phyloP scores from a whole-genome alignment of 1,140 invertebrate species.

The Carposina sasakii region DNA sequence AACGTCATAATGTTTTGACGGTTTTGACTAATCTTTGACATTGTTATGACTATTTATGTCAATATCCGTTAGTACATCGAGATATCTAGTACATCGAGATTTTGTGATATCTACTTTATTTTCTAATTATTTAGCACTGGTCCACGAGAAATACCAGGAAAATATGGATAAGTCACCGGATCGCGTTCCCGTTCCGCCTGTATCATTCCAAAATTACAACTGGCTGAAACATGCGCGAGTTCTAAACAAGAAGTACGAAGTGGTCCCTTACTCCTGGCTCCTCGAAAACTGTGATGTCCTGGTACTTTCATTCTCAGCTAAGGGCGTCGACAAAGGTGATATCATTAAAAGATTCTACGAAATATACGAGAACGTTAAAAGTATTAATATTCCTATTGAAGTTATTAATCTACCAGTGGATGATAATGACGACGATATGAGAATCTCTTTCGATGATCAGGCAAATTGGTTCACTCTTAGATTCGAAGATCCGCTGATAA shows the following conservation, averaged over 20 bases:
- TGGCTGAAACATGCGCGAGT: constrained; percentile 43
- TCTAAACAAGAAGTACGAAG: constrained; percentile 41
- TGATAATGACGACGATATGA: constrained; percentile 36
- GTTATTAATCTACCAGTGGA: constrained; percentile 58
- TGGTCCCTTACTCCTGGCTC: constrained; percentile 37
- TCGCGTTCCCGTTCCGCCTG: constrained; percentile 29
- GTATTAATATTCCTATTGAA: constrained; percentile 50
- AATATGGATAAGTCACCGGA: no score
- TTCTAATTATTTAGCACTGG: no score
- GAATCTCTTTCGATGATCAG: constrained; percentile 36
- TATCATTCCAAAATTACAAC: constrained; percentile 31
- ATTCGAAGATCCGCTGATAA: constrained; percentile 43
- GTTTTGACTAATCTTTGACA: no score
- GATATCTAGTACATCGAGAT: no score
- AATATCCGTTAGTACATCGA: no score
- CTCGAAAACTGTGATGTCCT: constrained; percentile 42
- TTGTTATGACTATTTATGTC: no score
- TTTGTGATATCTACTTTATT: no score
- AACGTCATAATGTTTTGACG: no score
- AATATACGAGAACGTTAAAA: constrained; percentile 54
- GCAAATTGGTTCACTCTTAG: constrained; percentile 59
- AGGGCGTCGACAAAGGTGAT: constrained; percentile 42
- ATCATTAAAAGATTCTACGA: constrained; percentile 46
- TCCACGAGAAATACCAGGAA: no score
- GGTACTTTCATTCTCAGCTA: constrained; percentile 40